Evolutionary conservation across 2,888 invertebrate genomes (phyloP).

Genomic region (Eupithecia subumbrata): DNA sequence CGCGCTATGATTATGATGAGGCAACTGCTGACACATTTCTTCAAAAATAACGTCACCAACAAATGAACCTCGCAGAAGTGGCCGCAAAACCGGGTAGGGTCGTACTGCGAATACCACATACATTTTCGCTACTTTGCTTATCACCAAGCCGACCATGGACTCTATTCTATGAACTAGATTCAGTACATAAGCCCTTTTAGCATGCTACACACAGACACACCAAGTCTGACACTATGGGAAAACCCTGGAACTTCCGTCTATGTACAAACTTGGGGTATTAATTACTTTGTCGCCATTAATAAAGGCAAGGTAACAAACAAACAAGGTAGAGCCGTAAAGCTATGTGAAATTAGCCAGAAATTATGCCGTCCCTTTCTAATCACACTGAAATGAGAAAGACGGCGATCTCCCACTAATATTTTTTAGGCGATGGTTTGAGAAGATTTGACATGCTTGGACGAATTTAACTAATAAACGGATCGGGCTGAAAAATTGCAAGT

Average conservation of each 20-base stretch:
- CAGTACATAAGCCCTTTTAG: neutral
- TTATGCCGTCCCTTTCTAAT: neutral
- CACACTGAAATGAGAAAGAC: neutral
- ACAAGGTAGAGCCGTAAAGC: neutral
- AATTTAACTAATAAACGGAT: neutral
- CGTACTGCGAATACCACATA: neutral
- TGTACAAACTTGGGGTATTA: conserved; percentile 9
- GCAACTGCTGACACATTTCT: neutral
- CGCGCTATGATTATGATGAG: too few relatives aligned
- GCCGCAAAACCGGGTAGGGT: neutral
- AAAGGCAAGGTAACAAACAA: neutral
- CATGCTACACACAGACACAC: neutral
- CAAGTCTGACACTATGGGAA: conserved; percentile 14
- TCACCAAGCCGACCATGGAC: neutral
- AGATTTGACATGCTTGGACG: neutral
- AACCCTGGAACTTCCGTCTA: conserved; percentile 19
- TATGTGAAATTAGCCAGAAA: neutral
- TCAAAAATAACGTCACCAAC: neutral
- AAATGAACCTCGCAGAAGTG: neutral
- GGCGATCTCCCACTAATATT: neutral
- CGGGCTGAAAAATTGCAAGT: neutral
- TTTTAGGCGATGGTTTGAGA: neutral
- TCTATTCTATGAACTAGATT: neutral
- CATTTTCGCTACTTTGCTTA: neutral
- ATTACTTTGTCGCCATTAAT: conserved; percentile 19